Evolutionary conservation across 2,113 vertebrate genomes (phyloP).

Genomic region (Lophura nycthemera): DNA sequence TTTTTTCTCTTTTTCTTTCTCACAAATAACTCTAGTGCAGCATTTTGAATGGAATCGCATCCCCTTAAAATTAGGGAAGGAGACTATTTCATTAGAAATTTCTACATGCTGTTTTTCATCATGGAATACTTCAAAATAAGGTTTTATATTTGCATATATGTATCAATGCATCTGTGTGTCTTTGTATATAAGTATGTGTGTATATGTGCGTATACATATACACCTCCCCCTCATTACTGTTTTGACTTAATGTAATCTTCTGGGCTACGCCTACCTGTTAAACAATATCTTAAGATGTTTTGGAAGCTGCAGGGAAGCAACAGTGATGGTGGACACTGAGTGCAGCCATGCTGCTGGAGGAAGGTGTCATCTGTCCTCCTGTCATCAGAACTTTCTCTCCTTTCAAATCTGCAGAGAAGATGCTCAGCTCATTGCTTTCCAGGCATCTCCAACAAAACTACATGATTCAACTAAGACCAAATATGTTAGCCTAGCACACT

Average conservation of each 20-base stretch:
- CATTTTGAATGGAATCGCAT: background rate
- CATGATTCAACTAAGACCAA: background rate
- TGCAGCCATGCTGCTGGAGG: background rate
- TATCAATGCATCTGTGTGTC: background rate
- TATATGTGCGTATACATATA: background rate
- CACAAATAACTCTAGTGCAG: background rate
- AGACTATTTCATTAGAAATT: background rate
- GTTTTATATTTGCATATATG: background rate
- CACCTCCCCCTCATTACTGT: background rate
- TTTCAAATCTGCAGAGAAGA: background rate
- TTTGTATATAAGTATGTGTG: too few species aligned
- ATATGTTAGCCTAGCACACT: background rate
- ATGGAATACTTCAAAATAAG: too few species aligned
- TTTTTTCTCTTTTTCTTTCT: background rate
- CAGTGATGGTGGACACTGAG: background rate
- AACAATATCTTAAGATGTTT: background rate
- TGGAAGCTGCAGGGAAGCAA: background rate
- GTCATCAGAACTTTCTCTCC: background rate
- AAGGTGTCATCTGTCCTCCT: background rate
- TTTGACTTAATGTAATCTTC: background rate
- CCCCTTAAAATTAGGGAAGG: background rate
- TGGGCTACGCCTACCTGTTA: fast-evolving
- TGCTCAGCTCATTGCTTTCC: background rate
- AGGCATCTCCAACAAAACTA: background rate
- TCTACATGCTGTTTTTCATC: background rate